phyloP scores from a whole-genome alignment of 2,113 vertebrate genomes.

The Crotophaga sulcirostris region DNA sequence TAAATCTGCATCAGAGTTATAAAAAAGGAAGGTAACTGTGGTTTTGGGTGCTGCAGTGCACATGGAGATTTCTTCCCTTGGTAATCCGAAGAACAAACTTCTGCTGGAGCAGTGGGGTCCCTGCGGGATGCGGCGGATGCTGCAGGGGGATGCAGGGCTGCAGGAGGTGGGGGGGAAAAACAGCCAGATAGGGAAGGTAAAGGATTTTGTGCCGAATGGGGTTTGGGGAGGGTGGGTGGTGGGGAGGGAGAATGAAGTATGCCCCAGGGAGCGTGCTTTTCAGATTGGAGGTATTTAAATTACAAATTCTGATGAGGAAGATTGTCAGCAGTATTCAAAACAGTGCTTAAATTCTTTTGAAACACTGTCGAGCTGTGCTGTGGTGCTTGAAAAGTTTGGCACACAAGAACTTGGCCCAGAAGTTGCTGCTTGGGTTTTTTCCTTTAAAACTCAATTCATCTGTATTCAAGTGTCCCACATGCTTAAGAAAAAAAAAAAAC shows the following conservation, averaged over 20 bases:
- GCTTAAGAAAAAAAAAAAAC: background rate
- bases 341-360: slow-evolving; percentile 61
- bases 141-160: background rate
- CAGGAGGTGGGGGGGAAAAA: background rate
- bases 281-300: slow-evolving; percentile 73
- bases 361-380: slow-evolving; percentile 54
- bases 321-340: slow-evolving; percentile 68
- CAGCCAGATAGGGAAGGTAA: background rate
- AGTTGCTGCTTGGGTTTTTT: slow-evolving; percentile 45
- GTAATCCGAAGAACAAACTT: background rate
- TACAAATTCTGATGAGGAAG: slow-evolving; percentile 72
- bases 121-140: background rate
- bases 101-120: background rate
- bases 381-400: slow-evolving; percentile 47
- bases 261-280: slow-evolving; percentile 68
- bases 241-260: background rate
- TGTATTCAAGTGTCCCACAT: slow-evolving; percentile 52
- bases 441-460: slow-evolving; percentile 56
- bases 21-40: background rate
- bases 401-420: slow-evolving; percentile 56
- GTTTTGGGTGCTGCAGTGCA: background rate
- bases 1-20: rapidly evolving
- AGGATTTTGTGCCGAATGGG: background rate
- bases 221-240: slow-evolving; percentile 3
- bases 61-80: rapidly evolving